Evolutionary conservation across 2,888 invertebrate species (phyloP).

Genomic region (Orthonychiurus folsomi): DNA sequence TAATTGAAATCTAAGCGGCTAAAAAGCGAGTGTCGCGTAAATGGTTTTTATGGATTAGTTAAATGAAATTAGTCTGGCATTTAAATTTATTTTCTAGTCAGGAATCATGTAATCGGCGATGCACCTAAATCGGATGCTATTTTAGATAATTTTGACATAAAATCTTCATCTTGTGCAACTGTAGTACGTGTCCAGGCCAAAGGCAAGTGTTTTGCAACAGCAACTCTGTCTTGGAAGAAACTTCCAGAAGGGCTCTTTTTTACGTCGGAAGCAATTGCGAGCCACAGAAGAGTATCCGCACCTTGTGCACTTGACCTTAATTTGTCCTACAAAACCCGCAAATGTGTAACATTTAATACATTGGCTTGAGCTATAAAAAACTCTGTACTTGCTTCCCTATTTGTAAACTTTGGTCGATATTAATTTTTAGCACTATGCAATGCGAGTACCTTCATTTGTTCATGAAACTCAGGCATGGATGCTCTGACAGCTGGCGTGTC

Average conservation of each 20-base stretch:
- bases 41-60: too few relatives aligned
- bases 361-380: background rate
- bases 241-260: conserved; percentile 43
- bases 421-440: background rate
- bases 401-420: conserved; percentile 1
- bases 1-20: too few relatives aligned
- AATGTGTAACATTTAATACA: background rate
- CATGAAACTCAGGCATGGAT: conserved; percentile 46
- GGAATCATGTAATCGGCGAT: too few relatives aligned
- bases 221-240: conserved; percentile 46
- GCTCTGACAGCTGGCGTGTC: conserved; percentile 45
- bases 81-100: too few relatives aligned
- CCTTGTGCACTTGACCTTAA: conserved; percentile 46
- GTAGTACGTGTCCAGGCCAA: conserved; percentile 46
- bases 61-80: too few relatives aligned
- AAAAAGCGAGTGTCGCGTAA: too few relatives aligned
- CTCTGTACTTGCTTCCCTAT: too few relatives aligned
- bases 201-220: conserved; percentile 46
- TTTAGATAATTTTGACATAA: conserved; percentile 44
- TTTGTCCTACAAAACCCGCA: conserved; percentile 32
- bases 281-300: conserved; percentile 48
- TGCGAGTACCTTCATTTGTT: conserved; percentile 44
- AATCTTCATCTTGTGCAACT: conserved; percentile 42
- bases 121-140: conserved; percentile 19
- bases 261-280: conserved; percentile 44